phyloP scores from a whole-genome alignment of 2,888 invertebrate genomes.

The Caenorhabditis auriculariae region DNA sequence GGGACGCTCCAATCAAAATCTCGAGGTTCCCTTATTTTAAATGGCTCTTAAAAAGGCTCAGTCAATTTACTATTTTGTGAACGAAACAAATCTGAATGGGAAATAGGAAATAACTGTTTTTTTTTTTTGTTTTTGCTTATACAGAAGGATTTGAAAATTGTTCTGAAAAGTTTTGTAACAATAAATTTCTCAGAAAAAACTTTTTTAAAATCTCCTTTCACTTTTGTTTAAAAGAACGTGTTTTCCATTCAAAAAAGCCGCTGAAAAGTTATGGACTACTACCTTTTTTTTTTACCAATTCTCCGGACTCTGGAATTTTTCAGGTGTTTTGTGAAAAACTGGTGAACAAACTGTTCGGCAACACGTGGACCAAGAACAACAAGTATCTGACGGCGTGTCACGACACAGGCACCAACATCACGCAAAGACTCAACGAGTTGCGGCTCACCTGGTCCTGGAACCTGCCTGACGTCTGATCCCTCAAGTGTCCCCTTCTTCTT shows the following conservation, averaged over 20 bases:
- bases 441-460: constrained; percentile 61
- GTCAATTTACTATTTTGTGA: too few relatives aligned
- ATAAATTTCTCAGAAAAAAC: not conserved
- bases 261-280: not conserved
- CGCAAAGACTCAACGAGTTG: constrained; percentile 55
- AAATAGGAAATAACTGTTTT: not conserved
- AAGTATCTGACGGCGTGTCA: constrained; percentile 61
- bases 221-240: not conserved
- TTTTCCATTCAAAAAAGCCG: not conserved
- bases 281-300: not conserved
- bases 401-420: constrained; percentile 46
- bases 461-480: constrained; percentile 53
- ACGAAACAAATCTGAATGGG: too few relatives aligned
- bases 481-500: too few relatives aligned
- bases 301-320: constrained; percentile 6
- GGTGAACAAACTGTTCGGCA: constrained; percentile 58
- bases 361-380: constrained; percentile 62
- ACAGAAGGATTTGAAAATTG: too few relatives aligned
- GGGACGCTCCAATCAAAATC: constrained; percentile 57
- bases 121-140: not conserved
- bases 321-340: constrained; percentile 63
- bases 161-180: not conserved
- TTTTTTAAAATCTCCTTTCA: not conserved
- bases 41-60: too few relatives aligned
- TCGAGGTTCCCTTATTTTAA: constrained; percentile 51